Base-by-base conservation (phyloP, 2,888 invertebrate species). In the Heteromurus nitidus region DNA sequence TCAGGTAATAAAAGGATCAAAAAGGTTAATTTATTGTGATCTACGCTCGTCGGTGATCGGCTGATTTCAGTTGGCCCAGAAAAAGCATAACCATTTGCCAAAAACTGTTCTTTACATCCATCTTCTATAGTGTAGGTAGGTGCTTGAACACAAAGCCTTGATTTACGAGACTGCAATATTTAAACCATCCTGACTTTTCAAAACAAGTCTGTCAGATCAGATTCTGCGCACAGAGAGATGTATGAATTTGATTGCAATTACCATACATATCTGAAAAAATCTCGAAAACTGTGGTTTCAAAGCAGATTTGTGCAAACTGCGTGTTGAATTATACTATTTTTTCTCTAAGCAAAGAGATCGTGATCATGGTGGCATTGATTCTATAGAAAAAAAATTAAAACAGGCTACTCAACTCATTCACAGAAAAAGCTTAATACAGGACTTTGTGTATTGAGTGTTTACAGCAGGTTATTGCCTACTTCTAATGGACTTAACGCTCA, bases 351-450 rank as follows among this genome's bases (percentile, higher is more conserved):
- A 30, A 79, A 72, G 53, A 65, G 50, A 60, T 80, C 80, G 80
- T 80, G 80, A 80, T 80, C 42, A 47, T n/a, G 30, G 22, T 80
- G 80, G 73, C 80, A 80, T 80, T 72, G 72, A 73, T 72, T 58
- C 47, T 44, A 11, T 22, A n/a, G n/a, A n/a, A n/a, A 36, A 36
- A 5, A 9, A 5, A 13, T 5, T 13, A 36, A 5, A 9, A 36
- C 13, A 36, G 7, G 13, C 36, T 36, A 36, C 36, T 36, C 36
- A 5, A 36, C 36, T 9, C 13, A 36, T 36, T 13, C 7, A 5
- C 7, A 36, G 36, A 36, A 13, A 9, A 9, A 13, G 36, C 36
- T 5, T 36, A 36, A 9, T 9, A 9, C 13, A 36, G 13, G 36
- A 5, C 5, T 5, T 36, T 36, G 13, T 36, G 13, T 36, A 9